Evolutionary conservation across 2,888 invertebrate species (phyloP).

Genomic region (Orgyia antiqua): DNA sequence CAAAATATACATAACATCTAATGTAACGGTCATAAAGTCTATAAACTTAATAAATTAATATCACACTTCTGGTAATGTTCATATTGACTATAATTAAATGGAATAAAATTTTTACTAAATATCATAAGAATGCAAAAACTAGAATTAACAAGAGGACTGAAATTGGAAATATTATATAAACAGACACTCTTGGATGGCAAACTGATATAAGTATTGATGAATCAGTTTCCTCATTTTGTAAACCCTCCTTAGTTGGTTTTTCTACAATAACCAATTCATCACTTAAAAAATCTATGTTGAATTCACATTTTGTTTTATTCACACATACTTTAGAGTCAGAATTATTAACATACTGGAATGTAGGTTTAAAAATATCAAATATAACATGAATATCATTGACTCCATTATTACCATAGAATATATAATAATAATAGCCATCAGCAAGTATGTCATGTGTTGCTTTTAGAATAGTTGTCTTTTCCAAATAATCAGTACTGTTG

Average conservation of each 20-base stretch:
- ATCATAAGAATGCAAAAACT: conserved; percentile 89
- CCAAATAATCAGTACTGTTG: conserved; percentile 82
- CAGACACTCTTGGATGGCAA: conserved; percentile 87
- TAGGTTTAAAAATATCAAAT: conserved; percentile 91
- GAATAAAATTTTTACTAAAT: conserved; percentile 47
- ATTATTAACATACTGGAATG: conserved; percentile 86
- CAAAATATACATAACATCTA: conserved; percentile 10
- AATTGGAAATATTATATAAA: conserved; percentile 89
- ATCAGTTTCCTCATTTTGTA: conserved; percentile 86
- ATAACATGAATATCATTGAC: conserved; percentile 89
- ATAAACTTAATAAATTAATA: conserved; percentile 61
- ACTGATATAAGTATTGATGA: conserved; percentile 84
- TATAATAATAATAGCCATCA: conserved; percentile 93
- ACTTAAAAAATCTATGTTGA: conserved; percentile 84
- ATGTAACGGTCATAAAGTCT: not conserved
- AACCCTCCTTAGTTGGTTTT: conserved; percentile 88
- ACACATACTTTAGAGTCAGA: conserved; percentile 83
- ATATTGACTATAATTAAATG: conserved; percentile 54
- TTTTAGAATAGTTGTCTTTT: conserved; percentile 80
- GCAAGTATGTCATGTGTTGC: conserved; percentile 84
- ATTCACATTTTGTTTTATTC: conserved; percentile 87
- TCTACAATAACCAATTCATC: conserved; percentile 90
- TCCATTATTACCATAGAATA: conserved; percentile 92
- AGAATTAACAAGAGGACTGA: conserved; percentile 86
- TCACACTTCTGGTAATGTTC: conserved; percentile 70